A percentile compares a stretch with the other conserved stretches of the same genome.
Conservation (phyloP, 2,888 invertebrate species). For the Galeopsomyia nigrocyanea region DNA sequence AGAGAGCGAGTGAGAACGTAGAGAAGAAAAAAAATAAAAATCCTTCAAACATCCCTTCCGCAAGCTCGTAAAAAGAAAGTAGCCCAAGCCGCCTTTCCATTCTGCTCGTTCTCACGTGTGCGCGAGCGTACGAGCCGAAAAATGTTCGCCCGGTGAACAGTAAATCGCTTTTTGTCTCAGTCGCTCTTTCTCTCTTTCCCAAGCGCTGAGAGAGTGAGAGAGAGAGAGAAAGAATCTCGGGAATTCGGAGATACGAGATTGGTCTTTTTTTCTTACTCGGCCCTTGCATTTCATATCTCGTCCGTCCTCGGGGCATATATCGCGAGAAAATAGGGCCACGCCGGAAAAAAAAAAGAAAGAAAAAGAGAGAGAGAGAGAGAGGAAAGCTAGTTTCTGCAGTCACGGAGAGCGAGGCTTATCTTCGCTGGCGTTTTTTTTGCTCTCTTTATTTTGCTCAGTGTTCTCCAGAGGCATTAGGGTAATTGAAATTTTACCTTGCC, state of each 20-base stretch:
- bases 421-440: conserved; percentile 31
- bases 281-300: conserved; percentile 37
- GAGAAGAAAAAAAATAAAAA: background rate
- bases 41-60: conserved; percentile 4
- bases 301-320: conserved; percentile 7
- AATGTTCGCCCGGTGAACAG: conserved; percentile 24
- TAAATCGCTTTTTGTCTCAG: conserved; percentile 20
- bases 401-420: conserved; percentile 38
- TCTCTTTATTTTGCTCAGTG: conserved; percentile 26
- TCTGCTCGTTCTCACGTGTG: conserved; percentile 3
- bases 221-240: conserved; percentile 12
- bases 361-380: too few species aligned
- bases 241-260: conserved; percentile 39
- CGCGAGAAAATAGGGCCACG: background rate
- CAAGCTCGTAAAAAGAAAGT: background rate
- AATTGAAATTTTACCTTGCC: conserved; percentile 44
- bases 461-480: conserved; percentile 36
- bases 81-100: background rate
- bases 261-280: conserved; percentile 31
- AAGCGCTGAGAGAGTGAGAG: background rate
- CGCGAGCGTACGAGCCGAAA: conserved; percentile 1
- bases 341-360: too few species aligned
- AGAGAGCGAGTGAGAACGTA: too few species aligned
- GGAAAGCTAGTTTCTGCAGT: conserved; percentile 23
- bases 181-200: background rate